Base-by-base conservation (phyloP, 2,888 invertebrate genomes). In the Boloria euphrosyne region DNA sequence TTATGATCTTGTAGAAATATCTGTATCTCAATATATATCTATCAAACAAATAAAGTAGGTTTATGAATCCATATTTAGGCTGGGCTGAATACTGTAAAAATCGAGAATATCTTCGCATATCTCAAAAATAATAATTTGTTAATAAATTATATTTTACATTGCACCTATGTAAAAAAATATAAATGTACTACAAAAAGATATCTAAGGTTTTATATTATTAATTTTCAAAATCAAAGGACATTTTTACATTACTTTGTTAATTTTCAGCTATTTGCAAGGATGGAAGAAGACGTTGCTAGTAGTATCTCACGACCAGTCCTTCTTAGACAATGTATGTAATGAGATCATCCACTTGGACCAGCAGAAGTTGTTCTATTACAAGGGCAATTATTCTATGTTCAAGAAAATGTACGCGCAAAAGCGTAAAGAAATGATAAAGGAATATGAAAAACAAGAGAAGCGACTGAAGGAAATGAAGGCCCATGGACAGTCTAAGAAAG, bases 241-340 rank as follows among this genome's bases (percentile, higher is more conserved):
- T 18, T 18, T 50, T 53, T 22, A 47, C 49, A 14, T n/a, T 62
- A 18, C 31, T 59, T 54, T 18, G 44, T n/a, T 54, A 18, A 62
- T 57, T 90, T 88, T 66, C 86, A 97, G 96, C 85, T 99, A 99
- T 84, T 93, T 99, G 22, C 99, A 99, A 93, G 95, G 95, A 3
- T 99, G 99, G 99, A 99, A 99, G 89, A 99, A 99, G 84, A 99
- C 99, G 0, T 91, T 99, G 3, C 90, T 99, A 43, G 97, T 99
- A 67, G 99, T 99, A 13, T 99, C 99, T 78, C 99, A 99, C 95
- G 99, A 99, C 94, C 99, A 99, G 92, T 98, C 98, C 74, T 99
- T 99, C 93, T 95, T 99, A 78, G 99, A 99, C 86, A 99, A 99
- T 81, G 99, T 99, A 4, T 99, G 99, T 87, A 99, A 99, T 66